phyloP scores from a whole-genome alignment of 2,797 vertebrate genomes.

The Kryptolebias ocellatus region DNA sequence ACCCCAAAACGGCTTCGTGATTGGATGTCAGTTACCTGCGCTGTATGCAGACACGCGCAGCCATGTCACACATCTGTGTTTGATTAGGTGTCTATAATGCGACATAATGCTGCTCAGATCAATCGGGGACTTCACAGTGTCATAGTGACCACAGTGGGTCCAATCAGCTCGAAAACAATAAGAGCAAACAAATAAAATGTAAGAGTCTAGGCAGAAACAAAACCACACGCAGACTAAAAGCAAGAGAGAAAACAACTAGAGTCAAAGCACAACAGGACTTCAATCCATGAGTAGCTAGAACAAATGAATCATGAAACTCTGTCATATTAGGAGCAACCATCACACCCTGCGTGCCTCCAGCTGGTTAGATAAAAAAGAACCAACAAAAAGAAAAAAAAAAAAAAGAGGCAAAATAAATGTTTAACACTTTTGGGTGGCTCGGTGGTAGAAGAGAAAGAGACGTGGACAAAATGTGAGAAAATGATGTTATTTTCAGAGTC shows the following conservation, averaged over 20 bases:
- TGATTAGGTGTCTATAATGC: too few species aligned
- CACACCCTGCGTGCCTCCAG: slow-evolving; percentile 6
- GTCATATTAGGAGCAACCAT: not conserved
- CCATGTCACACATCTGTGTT: too few species aligned
- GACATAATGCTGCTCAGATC: too few species aligned
- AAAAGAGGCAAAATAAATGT: slow-evolving; percentile 44
- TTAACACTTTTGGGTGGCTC: slow-evolving; percentile 29
- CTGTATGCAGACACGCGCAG: too few species aligned
- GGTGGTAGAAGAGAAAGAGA: not conserved
- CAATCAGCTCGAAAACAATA: too few species aligned
- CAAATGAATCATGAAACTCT: slow-evolving; percentile 14
- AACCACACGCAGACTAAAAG: slow-evolving; percentile 2
- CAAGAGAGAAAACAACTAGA: too few species aligned
- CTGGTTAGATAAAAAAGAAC: slow-evolving; percentile 34
- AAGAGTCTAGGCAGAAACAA: slow-evolving; percentile 21
- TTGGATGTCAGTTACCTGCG: too few species aligned
- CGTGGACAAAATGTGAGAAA: slow-evolving; percentile 42
- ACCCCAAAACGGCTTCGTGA: too few species aligned
- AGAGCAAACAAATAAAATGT: not conserved
- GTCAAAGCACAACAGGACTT: too few species aligned
- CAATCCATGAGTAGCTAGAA: too few species aligned
- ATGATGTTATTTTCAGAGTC: slow-evolving; percentile 28
- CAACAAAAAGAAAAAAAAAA: slow-evolving; percentile 23
- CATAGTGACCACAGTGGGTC: too few species aligned
- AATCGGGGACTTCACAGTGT: too few species aligned